phyloP scores from a whole-genome alignment of 2,888 invertebrate genomes.

The Tetramorium bicarinatum region DNA sequence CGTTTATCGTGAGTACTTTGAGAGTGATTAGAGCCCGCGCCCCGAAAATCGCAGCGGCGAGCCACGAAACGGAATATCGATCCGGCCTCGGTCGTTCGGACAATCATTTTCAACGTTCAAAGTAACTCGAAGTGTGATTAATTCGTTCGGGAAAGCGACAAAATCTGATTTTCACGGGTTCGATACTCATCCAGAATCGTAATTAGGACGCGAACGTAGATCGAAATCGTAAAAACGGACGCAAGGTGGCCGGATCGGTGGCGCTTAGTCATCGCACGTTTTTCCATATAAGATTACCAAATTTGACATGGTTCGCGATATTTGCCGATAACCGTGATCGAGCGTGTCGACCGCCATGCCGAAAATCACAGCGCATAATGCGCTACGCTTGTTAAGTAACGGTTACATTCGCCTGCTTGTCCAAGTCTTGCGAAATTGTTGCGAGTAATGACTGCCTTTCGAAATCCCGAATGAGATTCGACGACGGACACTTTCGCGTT shows the following conservation, averaged over 20 bases:
- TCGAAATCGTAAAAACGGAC: slow-evolving; percentile 30
- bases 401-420: slow-evolving; percentile 31
- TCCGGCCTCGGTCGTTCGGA: slow-evolving; percentile 28
- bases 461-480: slow-evolving; percentile 36
- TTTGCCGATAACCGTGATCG: slow-evolving; percentile 6
- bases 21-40: slow-evolving; percentile 59
- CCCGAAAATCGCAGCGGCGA: slow-evolving; percentile 54
- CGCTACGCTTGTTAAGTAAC: slow-evolving; percentile 25
- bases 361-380: slow-evolving; percentile 34
- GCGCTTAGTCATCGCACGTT: not conserved
- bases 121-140: not conserved
- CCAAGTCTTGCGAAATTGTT: slow-evolving; percentile 32
- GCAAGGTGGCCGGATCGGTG: not conserved
- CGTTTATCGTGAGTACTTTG: slow-evolving; percentile 58
- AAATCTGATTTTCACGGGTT: slow-evolving; percentile 19
- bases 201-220: not conserved
- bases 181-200: not conserved
- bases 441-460: slow-evolving; percentile 29
- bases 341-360: slow-evolving; percentile 21
- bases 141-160: slow-evolving; percentile 8
- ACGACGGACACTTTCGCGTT: not conserved
- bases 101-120: not conserved
- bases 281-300: not conserved
- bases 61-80: slow-evolving; percentile 55
- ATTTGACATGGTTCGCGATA: slow-evolving; percentile 28